Base-by-base conservation (phyloP, 2,797 vertebrate species). In the Paguma larvata region DNA sequence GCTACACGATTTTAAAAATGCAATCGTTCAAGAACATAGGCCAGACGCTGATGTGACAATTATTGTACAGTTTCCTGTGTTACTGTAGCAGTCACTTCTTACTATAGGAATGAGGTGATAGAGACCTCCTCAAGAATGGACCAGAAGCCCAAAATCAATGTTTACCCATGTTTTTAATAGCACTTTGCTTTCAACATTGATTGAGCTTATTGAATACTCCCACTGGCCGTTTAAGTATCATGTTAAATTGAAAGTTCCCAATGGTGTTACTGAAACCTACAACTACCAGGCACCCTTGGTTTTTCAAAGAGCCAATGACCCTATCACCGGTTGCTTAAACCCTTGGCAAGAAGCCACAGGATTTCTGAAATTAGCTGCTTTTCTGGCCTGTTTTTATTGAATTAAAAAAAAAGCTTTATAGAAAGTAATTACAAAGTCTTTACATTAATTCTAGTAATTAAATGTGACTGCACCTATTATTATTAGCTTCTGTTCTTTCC, bases 371-470 rank as follows among this genome's bases (percentile, higher is more conserved):
- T 97, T 95, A 96, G 82, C 70, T 95, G 67, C 67, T 96, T 97
- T 98, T 65, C 94, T 97, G 48, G 72, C 13, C 56, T 96, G 53
- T 93, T 98, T 96, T 94, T 41, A 87, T 46, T 94, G 53, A 94
- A 89, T 94, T 93, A 1, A 21, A 59, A 70, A 94, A 83, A 85
- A 83, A 73, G 23, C 65, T 93, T 96, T 93, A 89, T 92, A 72
- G 67, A 91, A 96, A 94, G 93, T 96, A 98, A 98, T 98, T 97
- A 97, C 93, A 79, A 98, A 96, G 84, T 87, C 91, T 94, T 97
- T 97, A 82, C 80, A 94, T 97, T 93, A 98, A 97, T 96, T 96
- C 95, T 95, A 97, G 95, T 96, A 96, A 97, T 98, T 96, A 98
- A 93, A 94, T 86, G 67, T 96, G 95, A 97, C 85, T 80, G 70